A percentile compares a stretch with the other conserved stretches of the same genome.
Conservation (phyloP, 1,140 invertebrate genomes). For the Bilobella aurantiaca region DNA sequence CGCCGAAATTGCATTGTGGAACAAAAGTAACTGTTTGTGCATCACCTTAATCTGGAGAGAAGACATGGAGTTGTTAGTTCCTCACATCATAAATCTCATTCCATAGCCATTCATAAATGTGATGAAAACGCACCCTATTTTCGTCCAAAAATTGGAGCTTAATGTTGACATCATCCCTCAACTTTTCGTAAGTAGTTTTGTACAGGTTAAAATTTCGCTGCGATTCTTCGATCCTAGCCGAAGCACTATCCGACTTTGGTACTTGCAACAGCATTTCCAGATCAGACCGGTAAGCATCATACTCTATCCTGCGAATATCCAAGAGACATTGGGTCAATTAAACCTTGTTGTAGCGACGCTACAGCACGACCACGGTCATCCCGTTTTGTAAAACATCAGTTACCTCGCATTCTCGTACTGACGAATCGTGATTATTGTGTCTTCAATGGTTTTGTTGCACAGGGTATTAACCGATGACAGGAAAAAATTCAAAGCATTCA, state of each 20-base stretch:
- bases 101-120: no score
- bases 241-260: slow-evolving; percentile 50
- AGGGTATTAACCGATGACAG: slow-evolving; percentile 88
- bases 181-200: slow-evolving; percentile 78
- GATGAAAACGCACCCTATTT: slow-evolving; percentile 63
- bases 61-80: slow-evolving; percentile 18
- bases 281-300: slow-evolving; percentile 91
- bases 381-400: no score
- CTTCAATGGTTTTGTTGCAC: slow-evolving; percentile 93
- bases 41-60: slow-evolving; percentile 83
- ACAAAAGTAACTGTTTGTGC: slow-evolving; percentile 90
- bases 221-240: slow-evolving; percentile 60
- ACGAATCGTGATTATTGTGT: slow-evolving; percentile 82
- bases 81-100: slow-evolving; percentile 2
- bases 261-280: slow-evolving; percentile 62
- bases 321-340: no score
- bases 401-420: slow-evolving; percentile 86
- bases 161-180: slow-evolving; percentile 81
- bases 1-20: slow-evolving; percentile 91
- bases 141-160: slow-evolving; percentile 94
- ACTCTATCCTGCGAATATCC: slow-evolving; percentile 69
- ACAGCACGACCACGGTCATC: no score
- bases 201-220: slow-evolving; percentile 71
- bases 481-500: slow-evolving; percentile 90
- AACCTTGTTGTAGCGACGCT: no score